Evolutionary conservation across 2,797 vertebrate genomes (phyloP).

Genomic region (Paramormyrops hopkinsi): DNA sequence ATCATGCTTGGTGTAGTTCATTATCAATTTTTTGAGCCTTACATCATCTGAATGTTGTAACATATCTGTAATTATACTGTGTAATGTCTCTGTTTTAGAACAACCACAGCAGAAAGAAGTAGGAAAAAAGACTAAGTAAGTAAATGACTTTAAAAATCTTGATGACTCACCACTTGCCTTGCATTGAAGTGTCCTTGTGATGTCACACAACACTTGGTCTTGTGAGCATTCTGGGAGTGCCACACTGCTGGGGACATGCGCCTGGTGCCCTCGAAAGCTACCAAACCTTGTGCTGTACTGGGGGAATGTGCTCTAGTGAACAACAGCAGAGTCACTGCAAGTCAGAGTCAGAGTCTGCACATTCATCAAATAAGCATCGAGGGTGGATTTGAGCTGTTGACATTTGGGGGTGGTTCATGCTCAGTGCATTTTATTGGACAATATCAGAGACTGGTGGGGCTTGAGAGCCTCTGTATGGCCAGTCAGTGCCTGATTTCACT

Average conservation of each 20-base stretch:
- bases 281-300: background rate
- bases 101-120: slow-evolving; percentile 56
- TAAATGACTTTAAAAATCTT: slow-evolving; percentile 23
- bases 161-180: background rate
- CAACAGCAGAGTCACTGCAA: background rate
- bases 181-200: background rate
- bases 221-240: background rate
- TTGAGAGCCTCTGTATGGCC: background rate
- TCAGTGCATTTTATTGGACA: background rate
- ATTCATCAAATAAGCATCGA: background rate
- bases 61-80: slow-evolving; percentile 7
- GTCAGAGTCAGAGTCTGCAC: background rate
- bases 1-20: background rate
- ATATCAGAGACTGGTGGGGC: background rate
- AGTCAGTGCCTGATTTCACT: background rate
- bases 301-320: background rate
- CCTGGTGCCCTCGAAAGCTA: background rate
- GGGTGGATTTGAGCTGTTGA: background rate
- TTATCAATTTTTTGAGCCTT: background rate
- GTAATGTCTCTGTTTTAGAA: slow-evolving; percentile 50
- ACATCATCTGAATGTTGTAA: background rate
- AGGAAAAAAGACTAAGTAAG: slow-evolving; percentile 66
- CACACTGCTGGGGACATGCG: slow-evolving; percentile 10
- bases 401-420: background rate
- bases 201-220: background rate